phyloP scores from a whole-genome alignment of 2,113 vertebrate genomes.

The Morone saxatilis region DNA sequence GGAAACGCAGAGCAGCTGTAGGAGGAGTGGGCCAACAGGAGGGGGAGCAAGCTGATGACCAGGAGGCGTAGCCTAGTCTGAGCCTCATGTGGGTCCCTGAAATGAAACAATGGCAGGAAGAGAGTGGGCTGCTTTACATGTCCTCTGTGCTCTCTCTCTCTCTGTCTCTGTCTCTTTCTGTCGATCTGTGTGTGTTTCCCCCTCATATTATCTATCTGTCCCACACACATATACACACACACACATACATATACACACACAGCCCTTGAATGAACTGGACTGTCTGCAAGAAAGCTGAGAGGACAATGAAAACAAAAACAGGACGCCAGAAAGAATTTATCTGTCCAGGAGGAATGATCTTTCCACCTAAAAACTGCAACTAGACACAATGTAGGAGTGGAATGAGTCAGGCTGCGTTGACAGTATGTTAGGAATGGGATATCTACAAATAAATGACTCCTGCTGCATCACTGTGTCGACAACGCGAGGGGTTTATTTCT shows the following conservation, averaged over 20 bases:
- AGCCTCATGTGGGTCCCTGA: conserved; percentile 61
- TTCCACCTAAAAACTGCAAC: conserved; percentile 45
- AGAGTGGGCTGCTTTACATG: conserved; percentile 60
- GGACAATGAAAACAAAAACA: conserved; percentile 82
- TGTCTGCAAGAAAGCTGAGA: conserved; percentile 65
- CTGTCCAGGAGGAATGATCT: conserved; percentile 71
- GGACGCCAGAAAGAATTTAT: conserved; percentile 74
- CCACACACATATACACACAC: conserved; percentile 14
- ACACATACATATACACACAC: conserved; percentile 9
- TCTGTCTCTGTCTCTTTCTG: conserved; percentile 15
- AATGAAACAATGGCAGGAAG: conserved; percentile 85
- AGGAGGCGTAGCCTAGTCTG: conserved; percentile 35
- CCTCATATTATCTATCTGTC: conserved; percentile 14
- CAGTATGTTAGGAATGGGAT: conserved; percentile 50
- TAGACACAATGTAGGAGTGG: conserved; percentile 35
- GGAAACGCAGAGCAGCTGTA: conserved; percentile 66
- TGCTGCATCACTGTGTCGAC: conserved; percentile 10
- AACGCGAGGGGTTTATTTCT: conserved; percentile 12
- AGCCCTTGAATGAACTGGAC: conserved; percentile 35
- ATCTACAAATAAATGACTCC: conserved; percentile 10
- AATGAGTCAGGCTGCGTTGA: conserved; percentile 29
- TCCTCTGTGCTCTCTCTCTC: conserved; percentile 56
- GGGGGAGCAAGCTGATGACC: conserved; percentile 38
- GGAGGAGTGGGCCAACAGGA: conserved; percentile 30
- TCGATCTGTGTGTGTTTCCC: conserved; percentile 2